Base-by-base conservation (phyloP, 2,888 invertebrate genomes). In the Cetonia aurata region DNA sequence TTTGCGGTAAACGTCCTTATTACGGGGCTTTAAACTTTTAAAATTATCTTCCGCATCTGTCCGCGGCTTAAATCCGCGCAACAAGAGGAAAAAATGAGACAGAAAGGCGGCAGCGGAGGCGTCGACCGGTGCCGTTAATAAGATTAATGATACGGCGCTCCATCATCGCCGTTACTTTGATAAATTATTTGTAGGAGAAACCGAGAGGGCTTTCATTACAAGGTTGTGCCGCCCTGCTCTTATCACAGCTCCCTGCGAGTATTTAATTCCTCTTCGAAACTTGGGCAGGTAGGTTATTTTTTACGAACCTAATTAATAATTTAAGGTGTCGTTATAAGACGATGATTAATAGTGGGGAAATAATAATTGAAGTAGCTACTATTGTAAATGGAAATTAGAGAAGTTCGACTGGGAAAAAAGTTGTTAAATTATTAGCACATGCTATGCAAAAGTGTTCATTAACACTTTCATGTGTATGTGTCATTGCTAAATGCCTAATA, bases 251-350 rank as follows among this genome's bases (percentile, higher is more conserved):
- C 37, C 6, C 9, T 37, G 10, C 6, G 37, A 1, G 37, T 37
- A 6, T 10, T 37, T 37, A 37, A 37, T 8, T 37, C 6, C 37
- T 37, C 37, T 9, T 1, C 37, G 37, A 37, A 37, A 37, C 37
- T 37, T 37, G 37, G 19, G 4, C 46, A 31, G 60, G 46, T 44
- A 60, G 9, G 13, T 41, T 65, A 37, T 37, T 37, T 42, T 17
- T 52, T 41, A 65, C 50, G 37, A 65, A 65, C 50, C 62, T 65
- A 52, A 65, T 65, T 65, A 65, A 65, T 50, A 65, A 50, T 65
- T 50, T 37, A 52, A 50, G 48, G 37, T 52, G 59, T 25, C 42
- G n/a, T n/a, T 12, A 17, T 13, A 15, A 9, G 19, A 31, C 6
- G 46, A 60, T 44, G 60, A 44, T 60, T 60, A 46, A 60, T 48